Base-by-base conservation (phyloP, 2,797 vertebrate genomes). In the Calcarius lapponicus region DNA sequence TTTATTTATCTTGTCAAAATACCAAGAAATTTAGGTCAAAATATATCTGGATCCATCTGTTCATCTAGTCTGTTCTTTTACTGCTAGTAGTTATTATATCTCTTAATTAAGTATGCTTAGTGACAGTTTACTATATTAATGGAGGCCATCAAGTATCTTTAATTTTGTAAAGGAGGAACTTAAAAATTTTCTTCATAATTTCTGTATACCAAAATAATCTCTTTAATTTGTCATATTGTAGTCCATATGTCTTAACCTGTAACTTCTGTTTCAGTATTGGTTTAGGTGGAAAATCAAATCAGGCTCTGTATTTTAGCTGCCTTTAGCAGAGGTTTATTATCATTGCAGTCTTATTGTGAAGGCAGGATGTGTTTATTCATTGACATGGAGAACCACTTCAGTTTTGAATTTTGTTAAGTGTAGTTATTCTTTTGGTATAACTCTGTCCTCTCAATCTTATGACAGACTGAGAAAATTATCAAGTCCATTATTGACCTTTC, bases 11-110 rank as follows among this genome's bases (percentile, higher is more conserved):
- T 74, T 91, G 84, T 92, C 3, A 69, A 90, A 96, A 91, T 93
- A 96, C 14, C 57, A 82, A 87, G 81, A 87, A 94, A 89, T 94
- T 84, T 92, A 89, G 79, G 90, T 94, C 92, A 96, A 85, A 94
- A 94, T 82, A 32, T 80, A 86, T 94, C 72, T 92, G 50, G 54
- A 85, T 94, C 94, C 92, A 96, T 96, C 93, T 95, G 93, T 67
- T 96, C 69, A 72, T 94, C 65, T 95, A 89, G 74, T 96, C 94
- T 97, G 92, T 94, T 92, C 92, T 96, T 95, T 95, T 95, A 85
- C 80, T 93, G 93, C 84, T 94, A 51, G 60, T 85, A 87, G 60
- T 87, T 92, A 31, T 31, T 54, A 34, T 24, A 73, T 82, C 43
- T 94, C 91, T 95, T 93, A 93, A 94, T 95, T 92, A 90, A 86